phyloP scores from a whole-genome alignment of 2,797 vertebrate species.

The Tenualosa thibaudeaui region DNA sequence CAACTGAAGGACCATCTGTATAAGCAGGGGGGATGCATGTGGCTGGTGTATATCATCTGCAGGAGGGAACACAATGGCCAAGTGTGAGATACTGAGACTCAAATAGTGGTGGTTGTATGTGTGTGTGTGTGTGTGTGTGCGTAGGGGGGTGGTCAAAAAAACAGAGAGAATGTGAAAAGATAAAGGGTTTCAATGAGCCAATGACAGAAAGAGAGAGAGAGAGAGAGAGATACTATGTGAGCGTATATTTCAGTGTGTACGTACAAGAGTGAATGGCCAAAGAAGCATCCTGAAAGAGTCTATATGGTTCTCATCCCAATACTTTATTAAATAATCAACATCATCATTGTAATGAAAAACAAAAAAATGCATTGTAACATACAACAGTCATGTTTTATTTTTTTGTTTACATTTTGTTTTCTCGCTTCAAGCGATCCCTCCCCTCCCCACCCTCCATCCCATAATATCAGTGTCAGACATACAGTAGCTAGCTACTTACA shows the following conservation, averaged over 20 bases:
- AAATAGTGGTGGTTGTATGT: constrained; percentile 26
- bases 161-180: background rate
- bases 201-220: background rate
- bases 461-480: constrained; percentile 47
- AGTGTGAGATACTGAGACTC: constrained; percentile 34
- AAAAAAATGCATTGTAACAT: constrained; percentile 44
- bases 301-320: constrained; percentile 50
- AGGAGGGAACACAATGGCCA: constrained; percentile 49
- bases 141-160: background rate
- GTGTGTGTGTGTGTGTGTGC: constrained; percentile 2
- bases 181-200: background rate
- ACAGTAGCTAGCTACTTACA: constrained; percentile 38
- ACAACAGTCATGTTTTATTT: constrained; percentile 44
- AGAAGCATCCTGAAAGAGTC: background rate
- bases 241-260: background rate
- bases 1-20: constrained; percentile 63
- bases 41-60: constrained; percentile 41
- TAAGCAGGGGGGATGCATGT: constrained; percentile 45
- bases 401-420: constrained; percentile 50
- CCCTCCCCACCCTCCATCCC: background rate
- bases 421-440: constrained; percentile 66
- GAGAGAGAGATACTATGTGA: background rate
- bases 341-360: constrained; percentile 61
- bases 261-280: background rate
- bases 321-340: constrained; percentile 77